Conservation (phyloP, 2,113 vertebrate genomes). For the Gallinago paraguaiae region DNA sequence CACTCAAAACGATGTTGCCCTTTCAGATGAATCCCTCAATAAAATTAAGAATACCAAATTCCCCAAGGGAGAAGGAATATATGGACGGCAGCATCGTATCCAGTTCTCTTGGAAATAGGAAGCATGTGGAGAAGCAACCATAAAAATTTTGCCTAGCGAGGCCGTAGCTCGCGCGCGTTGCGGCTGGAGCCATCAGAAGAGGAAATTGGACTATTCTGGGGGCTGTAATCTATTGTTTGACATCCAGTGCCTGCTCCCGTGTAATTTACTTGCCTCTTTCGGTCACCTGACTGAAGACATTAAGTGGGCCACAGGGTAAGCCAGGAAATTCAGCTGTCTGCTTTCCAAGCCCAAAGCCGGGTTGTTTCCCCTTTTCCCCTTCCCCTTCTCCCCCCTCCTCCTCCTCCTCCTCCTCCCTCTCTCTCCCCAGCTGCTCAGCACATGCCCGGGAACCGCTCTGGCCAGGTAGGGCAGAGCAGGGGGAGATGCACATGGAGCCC, state of each 20-base stretch:
- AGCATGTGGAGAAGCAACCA: background rate
- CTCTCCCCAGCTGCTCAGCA: constrained; percentile 66
- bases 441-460: constrained; percentile 30
- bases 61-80: background rate
- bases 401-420: background rate
- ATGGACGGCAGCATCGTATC: background rate
- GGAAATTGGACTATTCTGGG: constrained; percentile 27
- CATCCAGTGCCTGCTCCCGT: constrained; percentile 32
- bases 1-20: background rate
- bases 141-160: background rate
- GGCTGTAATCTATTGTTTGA: constrained; percentile 34
- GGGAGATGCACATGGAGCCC: constrained; percentile 23
- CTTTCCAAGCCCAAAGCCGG: constrained; percentile 33
- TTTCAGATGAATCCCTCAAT: background rate
- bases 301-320: constrained; percentile 59
- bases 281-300: constrained; percentile 56
- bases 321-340: constrained; percentile 56
- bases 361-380: constrained; percentile 27
- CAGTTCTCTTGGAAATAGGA: background rate
- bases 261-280: constrained; percentile 57
- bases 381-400: background rate
- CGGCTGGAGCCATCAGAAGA: background rate
- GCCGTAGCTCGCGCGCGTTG: background rate
- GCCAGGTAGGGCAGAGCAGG: constrained; percentile 51
- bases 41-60: background rate